Base-by-base conservation (phyloP, 2,113 vertebrate species). In the Pangasianodon gigas region DNA sequence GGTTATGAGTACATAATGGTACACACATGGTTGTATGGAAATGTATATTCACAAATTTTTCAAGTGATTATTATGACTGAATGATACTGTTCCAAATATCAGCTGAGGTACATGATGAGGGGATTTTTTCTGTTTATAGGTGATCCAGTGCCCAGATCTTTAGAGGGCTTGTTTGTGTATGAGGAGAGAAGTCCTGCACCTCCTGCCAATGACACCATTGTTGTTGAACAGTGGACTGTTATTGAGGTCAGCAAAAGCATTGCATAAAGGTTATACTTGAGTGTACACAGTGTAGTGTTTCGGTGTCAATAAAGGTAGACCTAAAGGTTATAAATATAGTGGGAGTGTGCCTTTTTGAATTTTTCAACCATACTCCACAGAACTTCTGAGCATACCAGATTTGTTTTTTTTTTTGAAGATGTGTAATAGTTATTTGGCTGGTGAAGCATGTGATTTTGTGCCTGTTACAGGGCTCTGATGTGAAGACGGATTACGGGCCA, bases 141-240 rank as follows among this genome's bases (percentile, higher is more conserved):
- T 0, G 98, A 99, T 89, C 96, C 97, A 26, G 94, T 96, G 81
- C 97, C 97, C 62, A 96, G 97, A 89, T 97, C 97, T 54, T 96
- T 99, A 94, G 98, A 99, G 92, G 98, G 98, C 9, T 93, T 99
- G 93, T 99, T 99, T 91, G 96, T 99, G 91, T 99, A 98, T 0
- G 98, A 99, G 94, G 98, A 99, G 94, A 96, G 95, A 85, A 95
- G 93, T 93, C 93, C 94, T 4, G 92, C 94, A 8, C 90, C 96
- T 56, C 94, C 95, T 41, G 97, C 97, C 94, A 98, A 99, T 84
- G 98, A 99, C 94, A 97, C 98, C 85, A 98, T 99, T 56, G 97
- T 99, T 29, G 98, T 99, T 3, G 98, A 99, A 94, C 98, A 99
- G 94, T 99, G 98, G 98, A 99, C 98, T 0, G 96, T 99, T 90